Percentiles rank a stretch among this genome's conserved stretches.
phyloP scores from a whole-genome alignment of 2,888 invertebrate species.

The Tipula unca region DNA sequence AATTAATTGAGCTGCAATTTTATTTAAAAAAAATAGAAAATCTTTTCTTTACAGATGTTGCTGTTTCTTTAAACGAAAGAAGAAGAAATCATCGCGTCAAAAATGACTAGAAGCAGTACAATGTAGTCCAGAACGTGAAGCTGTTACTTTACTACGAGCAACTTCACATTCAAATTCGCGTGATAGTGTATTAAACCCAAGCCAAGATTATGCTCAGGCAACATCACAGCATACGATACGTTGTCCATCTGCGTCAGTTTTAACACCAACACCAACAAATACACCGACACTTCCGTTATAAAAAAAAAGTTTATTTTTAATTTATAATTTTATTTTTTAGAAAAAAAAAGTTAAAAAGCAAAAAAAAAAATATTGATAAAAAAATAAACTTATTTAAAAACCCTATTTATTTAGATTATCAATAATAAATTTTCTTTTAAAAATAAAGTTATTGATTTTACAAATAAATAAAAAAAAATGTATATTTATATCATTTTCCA shows the following conservation, averaged over 20 bases:
- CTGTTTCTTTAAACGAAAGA: conserved; percentile 98
- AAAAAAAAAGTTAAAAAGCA: neutral
- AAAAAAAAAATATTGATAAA: neutral
- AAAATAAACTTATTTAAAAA: neutral
- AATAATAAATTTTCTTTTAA: neutral
- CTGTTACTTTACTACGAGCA: conserved; percentile 52
- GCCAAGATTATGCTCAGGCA: conserved; percentile 48
- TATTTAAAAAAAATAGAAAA: conserved; percentile 19
- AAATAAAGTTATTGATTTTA: neutral
- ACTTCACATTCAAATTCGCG: conserved; percentile 55
- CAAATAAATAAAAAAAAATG: neutral
- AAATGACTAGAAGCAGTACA: conserved; percentile 76
- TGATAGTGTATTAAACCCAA: conserved; percentile 46
- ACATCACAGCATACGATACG: conserved; percentile 45
- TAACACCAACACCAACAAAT: conserved; percentile 45
- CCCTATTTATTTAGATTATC: neutral
- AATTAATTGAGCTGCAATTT: conserved; percentile 9
- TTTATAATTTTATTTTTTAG: conserved; percentile 3
- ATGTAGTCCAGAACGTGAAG: conserved; percentile 56
- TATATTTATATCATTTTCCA: neutral
- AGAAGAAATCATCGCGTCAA: conserved; percentile 90
- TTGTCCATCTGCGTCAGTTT: conserved; percentile 44
- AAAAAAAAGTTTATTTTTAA: conserved; percentile 25
- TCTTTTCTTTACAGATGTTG: conserved; percentile 67
- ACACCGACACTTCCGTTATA: conserved; percentile 46